Base-by-base conservation (phyloP, 2,888 invertebrate species). In the Dasypolia templi region DNA sequence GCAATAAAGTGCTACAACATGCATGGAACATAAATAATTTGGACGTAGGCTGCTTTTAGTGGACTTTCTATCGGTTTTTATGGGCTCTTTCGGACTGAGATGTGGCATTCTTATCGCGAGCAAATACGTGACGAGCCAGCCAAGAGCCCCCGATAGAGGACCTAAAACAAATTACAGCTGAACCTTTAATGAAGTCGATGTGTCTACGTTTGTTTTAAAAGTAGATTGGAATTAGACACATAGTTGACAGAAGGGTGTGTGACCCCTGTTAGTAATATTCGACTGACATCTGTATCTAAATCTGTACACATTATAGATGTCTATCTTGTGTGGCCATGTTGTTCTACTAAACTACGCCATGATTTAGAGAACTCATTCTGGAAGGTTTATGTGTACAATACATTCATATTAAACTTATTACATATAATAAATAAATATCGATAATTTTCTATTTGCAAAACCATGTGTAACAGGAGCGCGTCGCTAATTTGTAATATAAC, bases 41-140 rank as follows among this genome's bases (percentile, higher is more conserved):
- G 75, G 73, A 79, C 73, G 79, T 74, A 81, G 83, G 73, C 67
- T 62, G 74, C 69, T 85, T 87, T 87, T 83, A 86, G 75, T 79
- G 66, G 82, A 72, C 74, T 75, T 77, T 85, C 82, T 80, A 77
- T 83, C 82, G 79, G 68, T 81, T 86, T 85, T 87, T 88, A 86
- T 88, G 82, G 79, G 76, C 77, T 82, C 56, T 74, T 82, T 77
- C 62, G 64, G 65, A 58, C 67, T 76, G 68, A 82, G 82, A 87
- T 82, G 82, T 85, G 77, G 77, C 72, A 77, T 82, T 75, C 74
- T 72, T 81, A 79, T 84, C 64, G 64, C 72, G 73, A 74, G 77
- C 19, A 69, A 32, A 71, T 76, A 86, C 84, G 86, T 86, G 86
- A 82, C 73, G 70, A 67, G 79, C 69, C 62, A 39, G 51, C 72